A percentile compares a stretch with the other conserved stretches of the same genome.
Evolutionary conservation across 2,113 vertebrate species (phyloP).

Genomic region (Lichenostomus cassidix): DNA sequence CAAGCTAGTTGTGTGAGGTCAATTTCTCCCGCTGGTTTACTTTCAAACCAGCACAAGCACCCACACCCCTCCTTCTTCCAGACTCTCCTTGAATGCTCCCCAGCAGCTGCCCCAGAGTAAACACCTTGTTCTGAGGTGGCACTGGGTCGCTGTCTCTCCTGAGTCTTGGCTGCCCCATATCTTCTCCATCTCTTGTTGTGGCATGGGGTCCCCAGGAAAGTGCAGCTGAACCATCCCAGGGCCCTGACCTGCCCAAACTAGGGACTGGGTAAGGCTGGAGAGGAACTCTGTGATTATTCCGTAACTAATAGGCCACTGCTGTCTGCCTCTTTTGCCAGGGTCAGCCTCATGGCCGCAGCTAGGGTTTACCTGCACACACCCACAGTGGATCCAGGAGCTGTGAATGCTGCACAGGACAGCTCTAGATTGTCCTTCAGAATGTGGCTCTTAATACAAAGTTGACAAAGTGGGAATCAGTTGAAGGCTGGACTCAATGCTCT

Average conservation of each 20-base stretch:
- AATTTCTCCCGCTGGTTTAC: background rate
- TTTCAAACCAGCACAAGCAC: background rate
- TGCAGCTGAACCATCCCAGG: background rate
- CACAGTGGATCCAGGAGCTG: background rate
- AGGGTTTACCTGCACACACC: background rate
- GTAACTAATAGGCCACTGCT: background rate
- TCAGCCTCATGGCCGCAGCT: background rate
- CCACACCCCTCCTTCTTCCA: background rate
- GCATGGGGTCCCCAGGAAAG: background rate
- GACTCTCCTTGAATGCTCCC: background rate
- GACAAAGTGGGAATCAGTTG: background rate
- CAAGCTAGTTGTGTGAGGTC: background rate
- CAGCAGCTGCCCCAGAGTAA: background rate
- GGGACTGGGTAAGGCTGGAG: background rate
- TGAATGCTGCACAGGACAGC: fast-evolving
- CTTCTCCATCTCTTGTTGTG: background rate
- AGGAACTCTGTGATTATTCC: background rate
- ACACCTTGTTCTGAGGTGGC: background rate
- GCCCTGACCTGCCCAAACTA: background rate
- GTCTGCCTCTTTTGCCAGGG: background rate
- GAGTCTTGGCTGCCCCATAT: background rate
- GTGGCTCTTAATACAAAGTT: background rate
- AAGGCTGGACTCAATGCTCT: background rate
- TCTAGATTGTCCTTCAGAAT: background rate
- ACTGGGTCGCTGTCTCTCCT: background rate